Base-by-base conservation (phyloP, 2,113 vertebrate genomes). In the Anolis sagrei region DNA sequence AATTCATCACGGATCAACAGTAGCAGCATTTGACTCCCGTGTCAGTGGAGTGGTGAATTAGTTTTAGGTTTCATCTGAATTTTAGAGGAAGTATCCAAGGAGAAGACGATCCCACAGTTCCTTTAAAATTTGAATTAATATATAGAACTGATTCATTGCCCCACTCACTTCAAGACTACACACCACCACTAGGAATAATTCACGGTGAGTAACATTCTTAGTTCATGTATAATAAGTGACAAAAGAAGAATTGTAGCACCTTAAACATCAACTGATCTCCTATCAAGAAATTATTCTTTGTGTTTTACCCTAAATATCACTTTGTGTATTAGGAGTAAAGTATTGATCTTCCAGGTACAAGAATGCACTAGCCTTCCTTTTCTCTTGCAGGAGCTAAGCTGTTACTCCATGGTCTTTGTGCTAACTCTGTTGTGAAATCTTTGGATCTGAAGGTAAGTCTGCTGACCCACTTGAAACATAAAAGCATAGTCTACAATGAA, bases 371-470 rank as follows among this genome's bases (percentile, higher is more conserved):
- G 64, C 2, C 0, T 8, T 21, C 8, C 4, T 81, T 49, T 23
- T 83, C 70, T 79, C 27, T 89, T 25, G 10, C 93, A 99, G 99
- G 98, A 86, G 93, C 94, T 68, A 96, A 95, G 48, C 93, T 96
- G 39, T 91, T 99, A 44, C 91, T 99, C 72, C 95, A 93, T 49
- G 98, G 98, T 32, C 96, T 99, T 81, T 97, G 97, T 83, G 90
- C 92, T 75, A 99, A 98, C 93, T 97, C 96, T 2, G 95, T 95
- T 0, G 91, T 98, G 21, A 97, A 95, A 91, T 89, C 90, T 58
- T 95, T 99, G 89, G 97, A 99, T 93, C 89, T 99, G 34, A 99
- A 99, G 97, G 99, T 99, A 95, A 94, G 94, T 79, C 11, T 62
- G 7, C 11, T 62, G 7, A 36, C 81, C 0, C 0, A 69, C 73